Evolutionary conservation across 2,113 vertebrate genomes (phyloP).

Genomic region (Colossoma macropomum): DNA sequence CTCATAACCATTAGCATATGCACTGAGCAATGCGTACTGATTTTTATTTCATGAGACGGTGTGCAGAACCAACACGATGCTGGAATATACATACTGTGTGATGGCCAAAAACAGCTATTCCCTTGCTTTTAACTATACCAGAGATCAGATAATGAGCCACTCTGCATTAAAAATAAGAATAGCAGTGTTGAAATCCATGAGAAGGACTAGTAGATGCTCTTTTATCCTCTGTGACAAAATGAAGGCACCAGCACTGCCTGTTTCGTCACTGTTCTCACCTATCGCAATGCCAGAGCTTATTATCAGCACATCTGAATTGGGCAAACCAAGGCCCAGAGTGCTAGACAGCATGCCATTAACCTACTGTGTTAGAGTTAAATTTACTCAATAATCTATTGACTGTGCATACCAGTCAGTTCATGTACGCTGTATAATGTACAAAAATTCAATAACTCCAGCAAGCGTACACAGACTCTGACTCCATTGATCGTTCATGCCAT

Average conservation of each 20-base stretch:
- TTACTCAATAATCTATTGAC: constrained; percentile 34
- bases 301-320: not conserved
- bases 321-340: constrained; percentile 18
- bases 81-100: not conserved
- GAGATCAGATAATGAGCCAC: no score
- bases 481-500: constrained; percentile 15
- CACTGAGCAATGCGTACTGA: constrained; percentile 28
- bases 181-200: not conserved
- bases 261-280: not conserved
- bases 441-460: constrained; percentile 15
- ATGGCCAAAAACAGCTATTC: no score
- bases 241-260: not conserved
- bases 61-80: not conserved
- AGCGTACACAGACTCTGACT: not conserved
- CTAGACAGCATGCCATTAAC: constrained; percentile 27
- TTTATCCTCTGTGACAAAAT: not conserved
- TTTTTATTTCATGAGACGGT: constrained; percentile 31
- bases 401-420: constrained; percentile 8
- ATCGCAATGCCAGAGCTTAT: constrained; percentile 10
- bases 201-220: no score
- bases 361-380: constrained; percentile 20
- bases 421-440: constrained; percentile 33
- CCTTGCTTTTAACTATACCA: no score
- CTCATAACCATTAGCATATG: constrained; percentile 29
- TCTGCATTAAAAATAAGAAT: not conserved